phyloP scores from a whole-genome alignment of 1,140 invertebrate genomes.

The Ctenoplectra terminalis region DNA sequence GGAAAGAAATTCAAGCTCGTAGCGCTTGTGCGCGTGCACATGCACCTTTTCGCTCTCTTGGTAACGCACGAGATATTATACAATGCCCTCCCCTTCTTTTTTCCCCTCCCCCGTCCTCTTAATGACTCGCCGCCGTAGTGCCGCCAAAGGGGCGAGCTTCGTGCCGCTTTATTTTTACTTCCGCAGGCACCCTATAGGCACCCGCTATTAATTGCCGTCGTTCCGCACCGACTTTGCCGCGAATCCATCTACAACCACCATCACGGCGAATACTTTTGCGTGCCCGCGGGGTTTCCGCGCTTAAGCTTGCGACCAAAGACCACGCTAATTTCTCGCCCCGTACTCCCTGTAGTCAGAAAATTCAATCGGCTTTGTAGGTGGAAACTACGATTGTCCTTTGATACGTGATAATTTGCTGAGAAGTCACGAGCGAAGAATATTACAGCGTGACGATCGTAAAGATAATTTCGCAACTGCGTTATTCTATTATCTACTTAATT shows the following conservation, averaged over 20 bases:
- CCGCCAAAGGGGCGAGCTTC: slow-evolving; percentile 77
- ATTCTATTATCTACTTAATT: too few species aligned
- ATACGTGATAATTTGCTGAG: background rate
- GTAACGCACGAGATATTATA: slow-evolving; percentile 78
- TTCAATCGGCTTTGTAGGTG: slow-evolving; percentile 11
- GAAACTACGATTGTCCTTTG: background rate
- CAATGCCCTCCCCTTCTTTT: slow-evolving; percentile 68
- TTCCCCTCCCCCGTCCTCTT: slow-evolving; percentile 44
- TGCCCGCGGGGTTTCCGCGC: slow-evolving; percentile 68
- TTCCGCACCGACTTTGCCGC: slow-evolving; percentile 78
- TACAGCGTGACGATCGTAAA: background rate
- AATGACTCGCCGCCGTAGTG: slow-evolving; percentile 76
- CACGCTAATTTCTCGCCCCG: slow-evolving; percentile 58
- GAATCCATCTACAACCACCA: slow-evolving; percentile 76
- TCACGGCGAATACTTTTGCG: slow-evolving; percentile 54
- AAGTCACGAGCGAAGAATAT: background rate
- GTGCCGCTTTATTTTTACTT: slow-evolving; percentile 81
- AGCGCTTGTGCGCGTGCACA: slow-evolving; percentile 46
- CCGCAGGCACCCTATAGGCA: slow-evolving; percentile 79
- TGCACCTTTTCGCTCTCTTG: slow-evolving; percentile 59
- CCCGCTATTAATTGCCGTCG: slow-evolving; percentile 81
- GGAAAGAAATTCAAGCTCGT: background rate
- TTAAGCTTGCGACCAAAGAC: slow-evolving; percentile 58
- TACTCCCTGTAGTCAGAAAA: slow-evolving; percentile 15
- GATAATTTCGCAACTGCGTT: too few species aligned